Evolutionary conservation across 2,888 invertebrate species (phyloP).

Genomic region (Microchrysa polita): DNA sequence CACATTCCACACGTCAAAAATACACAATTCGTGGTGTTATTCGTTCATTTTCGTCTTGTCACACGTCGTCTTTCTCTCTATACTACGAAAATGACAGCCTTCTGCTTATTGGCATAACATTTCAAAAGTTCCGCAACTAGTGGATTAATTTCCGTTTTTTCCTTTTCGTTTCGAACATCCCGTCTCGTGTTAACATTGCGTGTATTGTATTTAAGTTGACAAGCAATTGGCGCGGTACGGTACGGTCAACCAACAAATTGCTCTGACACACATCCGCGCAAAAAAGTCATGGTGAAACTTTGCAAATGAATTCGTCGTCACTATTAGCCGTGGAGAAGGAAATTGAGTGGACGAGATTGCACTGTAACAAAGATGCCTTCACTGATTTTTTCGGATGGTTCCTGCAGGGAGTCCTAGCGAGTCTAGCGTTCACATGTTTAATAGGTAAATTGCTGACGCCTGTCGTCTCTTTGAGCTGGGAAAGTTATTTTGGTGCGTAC

Average conservation of each 20-base stretch:
- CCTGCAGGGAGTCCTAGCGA: conserved; percentile 74
- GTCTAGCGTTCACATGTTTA: conserved; percentile 76
- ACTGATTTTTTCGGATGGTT: conserved; percentile 80
- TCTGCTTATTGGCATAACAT: conserved; percentile 8
- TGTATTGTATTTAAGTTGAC: no score
- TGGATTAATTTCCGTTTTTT: conserved; percentile 29
- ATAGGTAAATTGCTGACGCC: conserved; percentile 68
- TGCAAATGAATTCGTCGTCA: conserved; percentile 44
- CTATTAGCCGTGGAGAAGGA: conserved; percentile 9
- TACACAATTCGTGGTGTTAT: conserved; percentile 1
- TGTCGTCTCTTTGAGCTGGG: no score
- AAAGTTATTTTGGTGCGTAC: conserved; percentile 43
- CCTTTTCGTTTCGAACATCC: conserved; percentile 14
- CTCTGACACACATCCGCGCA: conserved; percentile 5
- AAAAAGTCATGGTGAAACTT: conserved; percentile 42
- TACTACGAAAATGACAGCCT: conserved; percentile 30
- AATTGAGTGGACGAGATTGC: conserved; percentile 65
- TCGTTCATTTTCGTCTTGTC: no score
- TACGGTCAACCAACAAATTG: conserved; percentile 9
- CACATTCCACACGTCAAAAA: conserved; percentile 23
- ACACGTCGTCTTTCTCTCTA: conserved; percentile 33
- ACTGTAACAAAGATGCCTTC: conserved; percentile 76
- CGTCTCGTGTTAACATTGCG: neutral
- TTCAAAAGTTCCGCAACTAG: conserved; percentile 4
- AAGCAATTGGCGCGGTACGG: neutral